phyloP scores from a whole-genome alignment of 35 echinoderm and acorn worm genomes.

The Patiria miniata region DNA sequence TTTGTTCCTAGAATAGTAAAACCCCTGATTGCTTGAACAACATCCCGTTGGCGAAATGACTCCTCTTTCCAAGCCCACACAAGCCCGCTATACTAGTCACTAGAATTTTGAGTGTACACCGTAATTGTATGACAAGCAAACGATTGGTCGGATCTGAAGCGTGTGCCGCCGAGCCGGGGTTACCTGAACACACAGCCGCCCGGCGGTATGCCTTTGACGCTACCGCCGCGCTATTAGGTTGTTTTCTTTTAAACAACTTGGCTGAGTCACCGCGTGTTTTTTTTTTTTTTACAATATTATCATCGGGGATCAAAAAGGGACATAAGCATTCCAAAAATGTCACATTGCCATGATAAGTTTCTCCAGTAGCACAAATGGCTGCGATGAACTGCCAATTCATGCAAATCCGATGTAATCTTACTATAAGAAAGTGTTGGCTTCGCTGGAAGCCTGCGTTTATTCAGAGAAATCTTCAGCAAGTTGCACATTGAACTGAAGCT shows the following conservation, averaged over 20 bases:
- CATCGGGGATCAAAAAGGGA: neutral
- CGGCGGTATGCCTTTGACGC: neutral
- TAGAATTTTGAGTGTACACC: neutral
- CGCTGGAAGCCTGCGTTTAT: too few relatives aligned
- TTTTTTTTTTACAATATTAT: neutral
- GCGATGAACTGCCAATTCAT: neutral
- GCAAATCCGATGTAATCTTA: too few relatives aligned
- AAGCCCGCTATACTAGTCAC: too few relatives aligned
- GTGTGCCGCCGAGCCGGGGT: neutral
- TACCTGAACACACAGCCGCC: neutral
- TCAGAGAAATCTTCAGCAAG: too few relatives aligned
- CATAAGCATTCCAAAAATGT: neutral
- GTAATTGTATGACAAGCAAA: slow-evolving; percentile 1
- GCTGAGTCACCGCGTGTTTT: neutral
- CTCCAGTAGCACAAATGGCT: neutral
- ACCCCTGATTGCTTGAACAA: too few relatives aligned
- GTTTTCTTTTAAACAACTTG: slow-evolving; percentile 1
- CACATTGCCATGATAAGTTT: neutral
- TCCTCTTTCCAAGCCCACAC: too few relatives aligned
- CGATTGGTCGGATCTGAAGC: neutral
- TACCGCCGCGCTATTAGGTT: neutral
- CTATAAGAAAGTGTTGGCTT: too few relatives aligned
- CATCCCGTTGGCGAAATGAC: too few relatives aligned
- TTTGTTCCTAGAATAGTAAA: too few relatives aligned
- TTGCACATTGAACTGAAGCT: too few relatives aligned